Percentiles rank a stretch among this genome's conserved stretches.
phyloP scores from a whole-genome alignment of 1,140 invertebrate genomes.

The Sweltsa coloradensis region DNA sequence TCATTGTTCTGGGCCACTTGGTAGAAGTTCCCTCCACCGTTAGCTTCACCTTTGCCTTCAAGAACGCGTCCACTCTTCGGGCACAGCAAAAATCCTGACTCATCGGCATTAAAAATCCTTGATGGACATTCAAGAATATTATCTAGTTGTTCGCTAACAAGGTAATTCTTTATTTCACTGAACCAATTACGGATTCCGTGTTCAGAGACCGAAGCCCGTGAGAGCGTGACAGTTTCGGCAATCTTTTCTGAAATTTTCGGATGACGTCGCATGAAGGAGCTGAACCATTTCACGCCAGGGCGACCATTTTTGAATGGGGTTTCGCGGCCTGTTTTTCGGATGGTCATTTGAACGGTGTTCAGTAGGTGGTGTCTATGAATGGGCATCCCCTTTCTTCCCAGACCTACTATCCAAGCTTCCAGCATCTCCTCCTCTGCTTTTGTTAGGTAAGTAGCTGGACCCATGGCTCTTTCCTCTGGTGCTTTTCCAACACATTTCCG shows the following conservation, averaged over 20 bases:
- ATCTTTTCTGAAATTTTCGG: conserved; percentile 20
- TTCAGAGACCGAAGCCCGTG: conserved; percentile 23
- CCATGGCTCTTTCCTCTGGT: too few species aligned
- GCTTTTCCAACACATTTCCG: too few species aligned
- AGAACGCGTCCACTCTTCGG: conserved; percentile 19
- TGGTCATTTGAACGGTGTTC: too few species aligned
- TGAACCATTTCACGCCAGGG: conserved; percentile 27
- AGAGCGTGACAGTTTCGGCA: conserved; percentile 24
- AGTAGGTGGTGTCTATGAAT: too few species aligned
- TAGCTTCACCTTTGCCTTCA: too few species aligned
- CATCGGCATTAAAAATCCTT: conserved; percentile 21
- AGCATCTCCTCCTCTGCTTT: too few species aligned
- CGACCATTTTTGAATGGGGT: conserved; percentile 3
- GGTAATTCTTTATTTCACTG: conserved; percentile 20
- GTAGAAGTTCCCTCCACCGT: conserved; percentile 4
- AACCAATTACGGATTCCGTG: conserved; percentile 26
- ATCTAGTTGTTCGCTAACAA: conserved; percentile 16
- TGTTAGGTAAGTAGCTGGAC: too few species aligned
- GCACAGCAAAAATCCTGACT: conserved; percentile 20
- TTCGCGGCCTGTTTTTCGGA: too few species aligned
- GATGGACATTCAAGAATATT: conserved; percentile 22
- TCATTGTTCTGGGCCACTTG: not conserved
- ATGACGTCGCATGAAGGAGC: conserved; percentile 26
- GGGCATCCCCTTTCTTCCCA: too few species aligned
- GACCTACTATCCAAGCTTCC: too few species aligned